Percentiles rank a stretch among this genome's conserved stretches.
phyloP scores from a whole-genome alignment of 2,113 vertebrate genomes.

The Lipophrys pholis region DNA sequence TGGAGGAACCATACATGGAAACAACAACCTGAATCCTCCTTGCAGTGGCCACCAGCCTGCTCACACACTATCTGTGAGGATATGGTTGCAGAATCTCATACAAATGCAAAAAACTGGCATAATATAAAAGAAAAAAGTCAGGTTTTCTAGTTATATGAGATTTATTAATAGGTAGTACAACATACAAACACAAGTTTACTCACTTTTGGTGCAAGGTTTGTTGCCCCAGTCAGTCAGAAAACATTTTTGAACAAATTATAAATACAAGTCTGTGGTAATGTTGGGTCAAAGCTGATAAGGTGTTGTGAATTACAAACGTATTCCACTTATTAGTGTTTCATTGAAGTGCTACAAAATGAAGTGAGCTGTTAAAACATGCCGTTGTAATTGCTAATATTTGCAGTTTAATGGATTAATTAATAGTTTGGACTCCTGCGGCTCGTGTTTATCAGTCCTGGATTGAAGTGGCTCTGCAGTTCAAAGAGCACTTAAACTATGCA shows the following conservation, averaged over 20 bases:
- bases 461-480: conserved; percentile 28
- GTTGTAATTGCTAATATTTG: conserved; percentile 28
- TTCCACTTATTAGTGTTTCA: conserved; percentile 17
- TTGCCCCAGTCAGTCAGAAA: background rate
- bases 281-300: conserved; percentile 24
- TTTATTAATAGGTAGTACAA: too few species aligned
- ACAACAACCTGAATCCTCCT: too few species aligned
- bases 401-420: conserved; percentile 38
- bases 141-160: too few species aligned
- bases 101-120: too few species aligned
- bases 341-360: conserved; percentile 42
- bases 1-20: too few species aligned
- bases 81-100: too few species aligned
- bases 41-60: too few species aligned
- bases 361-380: conserved; percentile 10
- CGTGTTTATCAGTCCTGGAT: background rate
- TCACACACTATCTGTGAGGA: too few species aligned
- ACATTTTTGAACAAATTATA: conserved; percentile 1
- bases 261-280: background rate
- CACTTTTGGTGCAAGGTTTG: background rate
- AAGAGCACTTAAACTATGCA: conserved; percentile 32
- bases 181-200: conserved; percentile 1
- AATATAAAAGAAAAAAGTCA: too few species aligned
- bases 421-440: conserved; percentile 7
- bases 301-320: conserved; percentile 29